phyloP scores from a whole-genome alignment of 2,113 vertebrate genomes.

The Tor tambroides region DNA sequence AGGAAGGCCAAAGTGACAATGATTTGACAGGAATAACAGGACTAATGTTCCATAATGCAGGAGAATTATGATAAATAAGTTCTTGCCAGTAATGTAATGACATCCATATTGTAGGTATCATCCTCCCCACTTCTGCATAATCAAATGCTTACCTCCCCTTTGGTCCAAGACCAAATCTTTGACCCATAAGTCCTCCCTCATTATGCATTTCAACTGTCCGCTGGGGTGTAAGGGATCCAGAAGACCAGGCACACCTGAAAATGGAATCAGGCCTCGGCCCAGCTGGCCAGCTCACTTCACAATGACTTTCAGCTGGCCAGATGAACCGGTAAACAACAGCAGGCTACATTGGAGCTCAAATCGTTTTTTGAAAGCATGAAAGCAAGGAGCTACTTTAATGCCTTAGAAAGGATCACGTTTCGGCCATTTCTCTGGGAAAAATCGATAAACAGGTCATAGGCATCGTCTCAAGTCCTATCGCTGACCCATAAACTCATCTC shows the following conservation, averaged over 20 bases:
- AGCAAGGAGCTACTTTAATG: slow-evolving; percentile 16
- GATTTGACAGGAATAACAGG: neutral
- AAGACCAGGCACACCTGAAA: slow-evolving; percentile 28
- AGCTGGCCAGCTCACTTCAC: slow-evolving; percentile 42
- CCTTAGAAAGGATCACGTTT: slow-evolving; percentile 2
- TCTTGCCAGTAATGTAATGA: neutral
- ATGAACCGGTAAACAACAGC: slow-evolving; percentile 49
- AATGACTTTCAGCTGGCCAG: slow-evolving; percentile 53
- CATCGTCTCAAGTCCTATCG: slow-evolving; percentile 53
- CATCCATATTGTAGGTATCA: slow-evolving; percentile 2
- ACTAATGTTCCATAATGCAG: neutral
- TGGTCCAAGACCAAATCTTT: neutral
- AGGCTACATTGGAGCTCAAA: slow-evolving; percentile 38
- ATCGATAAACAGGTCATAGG: slow-evolving; percentile 52
- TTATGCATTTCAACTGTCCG: slow-evolving; percentile 33
- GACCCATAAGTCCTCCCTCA: neutral
- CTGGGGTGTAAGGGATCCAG: slow-evolving; percentile 23
- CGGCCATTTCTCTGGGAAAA: slow-evolving; percentile 33
- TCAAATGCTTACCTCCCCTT: slow-evolving; percentile 1
- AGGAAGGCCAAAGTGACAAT: neutral
- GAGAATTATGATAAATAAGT: slow-evolving; percentile 23
- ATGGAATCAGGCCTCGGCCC: slow-evolving; percentile 42
- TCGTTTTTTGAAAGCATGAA: slow-evolving; percentile 39
- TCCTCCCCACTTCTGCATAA: neutral
- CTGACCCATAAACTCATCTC: slow-evolving; percentile 31